phyloP scores from a whole-genome alignment of 2,797 vertebrate species.

The Sphaeramia orbicularis region DNA sequence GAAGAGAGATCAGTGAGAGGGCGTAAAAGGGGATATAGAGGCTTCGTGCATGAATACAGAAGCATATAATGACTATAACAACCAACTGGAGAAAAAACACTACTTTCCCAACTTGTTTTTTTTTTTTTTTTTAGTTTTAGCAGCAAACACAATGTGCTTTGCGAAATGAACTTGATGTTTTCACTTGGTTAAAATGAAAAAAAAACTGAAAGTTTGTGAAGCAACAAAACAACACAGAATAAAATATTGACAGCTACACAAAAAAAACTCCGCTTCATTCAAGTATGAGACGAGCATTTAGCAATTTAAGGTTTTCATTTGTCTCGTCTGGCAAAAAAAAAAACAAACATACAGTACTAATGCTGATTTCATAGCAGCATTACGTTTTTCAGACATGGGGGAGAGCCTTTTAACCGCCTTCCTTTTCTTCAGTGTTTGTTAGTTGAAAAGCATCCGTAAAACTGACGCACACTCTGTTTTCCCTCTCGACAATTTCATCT shows the following conservation, averaged over 20 bases:
- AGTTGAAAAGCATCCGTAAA: too few relatives aligned
- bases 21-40: conserved; percentile 42
- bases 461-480: too few relatives aligned
- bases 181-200: background rate
- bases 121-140: background rate
- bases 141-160: background rate
- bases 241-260: background rate
- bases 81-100: background rate
- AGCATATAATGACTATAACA: conserved; percentile 17
- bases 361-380: too few relatives aligned
- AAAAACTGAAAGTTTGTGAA: background rate
- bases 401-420: too few relatives aligned
- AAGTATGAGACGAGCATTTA: conserved; percentile 13
- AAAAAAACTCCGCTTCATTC: conserved; percentile 4
- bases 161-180: background rate
- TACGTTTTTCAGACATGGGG: too few relatives aligned
- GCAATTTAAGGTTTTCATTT: conserved; percentile 24
- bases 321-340: conserved; percentile 24
- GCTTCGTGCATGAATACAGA: conserved; percentile 18
- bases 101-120: background rate
- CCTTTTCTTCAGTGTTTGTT: conserved; percentile 43
- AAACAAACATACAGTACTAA: background rate
- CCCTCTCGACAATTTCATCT: conserved; percentile 47
- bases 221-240: conserved; percentile 23
- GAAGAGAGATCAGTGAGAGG: conserved; percentile 38